phyloP scores from a whole-genome alignment of 1,140 invertebrate genomes.

The Aradophagus sp. region DNA sequence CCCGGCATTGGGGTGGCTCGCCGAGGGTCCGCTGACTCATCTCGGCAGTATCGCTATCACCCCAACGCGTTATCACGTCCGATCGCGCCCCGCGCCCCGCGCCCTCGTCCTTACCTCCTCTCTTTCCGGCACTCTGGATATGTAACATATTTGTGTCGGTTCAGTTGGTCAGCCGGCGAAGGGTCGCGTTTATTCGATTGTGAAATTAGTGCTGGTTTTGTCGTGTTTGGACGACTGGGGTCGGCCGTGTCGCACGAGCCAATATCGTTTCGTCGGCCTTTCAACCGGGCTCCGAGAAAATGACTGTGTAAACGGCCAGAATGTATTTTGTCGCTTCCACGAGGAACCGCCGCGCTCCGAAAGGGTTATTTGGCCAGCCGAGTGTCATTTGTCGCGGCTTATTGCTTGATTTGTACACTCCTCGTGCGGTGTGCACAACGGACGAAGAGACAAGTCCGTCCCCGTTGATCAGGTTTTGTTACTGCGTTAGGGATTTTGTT shows the following conservation, averaged over 20 bases:
- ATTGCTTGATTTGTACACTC: slow-evolving; percentile 24
- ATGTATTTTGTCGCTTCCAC: slow-evolving; percentile 40
- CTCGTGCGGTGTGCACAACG: no score
- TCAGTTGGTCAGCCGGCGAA: slow-evolving; percentile 57
- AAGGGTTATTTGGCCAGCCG: slow-evolving; percentile 29
- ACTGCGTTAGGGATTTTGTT: no score
- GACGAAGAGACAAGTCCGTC: no score
- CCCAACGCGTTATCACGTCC: slow-evolving; percentile 66
- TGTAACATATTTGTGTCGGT: slow-evolving; percentile 64
- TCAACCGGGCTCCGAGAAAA: slow-evolving; percentile 21
- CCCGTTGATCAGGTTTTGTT: no score
- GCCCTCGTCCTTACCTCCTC: slow-evolving; percentile 20
- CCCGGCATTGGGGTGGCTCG: slow-evolving; percentile 31
- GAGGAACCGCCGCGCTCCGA: slow-evolving; percentile 13
- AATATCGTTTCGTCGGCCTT: slow-evolving; percentile 22
- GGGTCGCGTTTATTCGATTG: slow-evolving; percentile 72
- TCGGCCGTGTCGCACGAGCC: slow-evolving; percentile 36
- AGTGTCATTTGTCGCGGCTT: slow-evolving; percentile 31
- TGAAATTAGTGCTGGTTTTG: slow-evolving; percentile 75
- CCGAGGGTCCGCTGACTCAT: slow-evolving; percentile 47
- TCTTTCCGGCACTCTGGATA: slow-evolving; percentile 44
- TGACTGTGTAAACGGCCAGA: slow-evolving; percentile 35
- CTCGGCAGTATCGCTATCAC: slow-evolving; percentile 68
- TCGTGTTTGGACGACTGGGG: slow-evolving; percentile 65
- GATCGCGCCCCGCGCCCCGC: slow-evolving; percentile 26